Conservation (phyloP, 2,888 invertebrate species). For the Lycophotia porphyrea region DNA sequence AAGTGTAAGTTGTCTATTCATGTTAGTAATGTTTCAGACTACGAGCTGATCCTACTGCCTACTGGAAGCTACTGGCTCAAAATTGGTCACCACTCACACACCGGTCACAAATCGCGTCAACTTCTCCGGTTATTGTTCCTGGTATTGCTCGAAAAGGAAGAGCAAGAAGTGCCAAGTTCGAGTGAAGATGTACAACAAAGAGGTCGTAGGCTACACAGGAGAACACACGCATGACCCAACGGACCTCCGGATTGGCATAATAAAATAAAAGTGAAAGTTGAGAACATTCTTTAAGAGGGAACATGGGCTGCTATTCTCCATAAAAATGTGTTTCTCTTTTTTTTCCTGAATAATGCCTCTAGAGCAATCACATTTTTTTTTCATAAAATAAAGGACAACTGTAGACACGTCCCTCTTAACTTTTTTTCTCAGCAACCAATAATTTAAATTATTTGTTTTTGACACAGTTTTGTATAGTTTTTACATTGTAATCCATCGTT, state of each 20-base stretch:
- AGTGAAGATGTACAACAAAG: constrained; percentile 71
- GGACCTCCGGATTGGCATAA: constrained; percentile 18
- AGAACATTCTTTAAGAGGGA: no score
- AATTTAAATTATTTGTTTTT: no score
- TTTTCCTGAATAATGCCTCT: no score
- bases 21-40: not conserved
- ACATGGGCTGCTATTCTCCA: no score
- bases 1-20: no score
- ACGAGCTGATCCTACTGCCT: not conserved
- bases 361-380: no score
- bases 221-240: constrained; percentile 66
- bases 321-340: no score
- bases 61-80: not conserved
- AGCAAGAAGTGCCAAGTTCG: constrained; percentile 71
- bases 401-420: no score
- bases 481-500: no score
- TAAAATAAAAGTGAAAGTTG: not conserved
- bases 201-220: constrained; percentile 60
- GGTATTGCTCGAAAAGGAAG: not conserved
- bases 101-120: constrained; percentile 1
- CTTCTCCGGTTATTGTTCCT: not conserved
- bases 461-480: no score
- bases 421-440: no score
- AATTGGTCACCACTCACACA: not conserved
- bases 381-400: no score